phyloP scores from a whole-genome alignment of 1,140 invertebrate genomes.

The Yoshiicerus persimilis region DNA sequence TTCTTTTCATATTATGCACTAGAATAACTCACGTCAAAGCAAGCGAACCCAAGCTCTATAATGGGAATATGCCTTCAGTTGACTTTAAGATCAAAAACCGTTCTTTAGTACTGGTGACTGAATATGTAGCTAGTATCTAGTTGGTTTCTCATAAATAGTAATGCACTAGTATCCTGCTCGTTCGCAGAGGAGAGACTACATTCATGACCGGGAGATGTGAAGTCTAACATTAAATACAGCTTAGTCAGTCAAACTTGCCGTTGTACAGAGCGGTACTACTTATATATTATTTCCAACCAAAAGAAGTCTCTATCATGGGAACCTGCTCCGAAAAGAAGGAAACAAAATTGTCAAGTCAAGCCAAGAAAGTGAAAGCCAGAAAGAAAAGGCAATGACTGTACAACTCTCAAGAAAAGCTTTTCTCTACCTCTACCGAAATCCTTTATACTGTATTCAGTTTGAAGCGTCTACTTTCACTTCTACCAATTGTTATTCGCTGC shows the following conservation, averaged over 20 bases:
- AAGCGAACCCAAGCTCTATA: background rate
- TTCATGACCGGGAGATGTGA: background rate
- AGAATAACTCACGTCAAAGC: background rate
- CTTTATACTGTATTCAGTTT: background rate
- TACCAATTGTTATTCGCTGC: background rate
- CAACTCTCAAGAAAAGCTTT: background rate
- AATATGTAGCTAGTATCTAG: background rate
- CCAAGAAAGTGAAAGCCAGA: conserved; percentile 2
- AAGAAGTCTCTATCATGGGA: background rate
- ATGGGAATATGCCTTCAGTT: background rate
- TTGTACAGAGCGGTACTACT: background rate
- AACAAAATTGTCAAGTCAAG: conserved; percentile 9
- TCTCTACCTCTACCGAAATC: background rate
- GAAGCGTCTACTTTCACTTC: background rate
- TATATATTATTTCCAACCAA: background rate
- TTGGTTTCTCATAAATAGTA: background rate
- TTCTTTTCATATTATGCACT: background rate
- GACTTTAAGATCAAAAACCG: background rate
- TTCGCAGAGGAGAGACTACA: background rate
- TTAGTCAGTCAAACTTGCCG: background rate
- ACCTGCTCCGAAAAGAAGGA: background rate
- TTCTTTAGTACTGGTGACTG: background rate
- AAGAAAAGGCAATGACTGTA: background rate
- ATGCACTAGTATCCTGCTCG: background rate
- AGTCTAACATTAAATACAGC: conserved; percentile 5